These are phyloP conservation scores for Tachina fera DNA, from an alignment of 2,888 invertebrate genomes.

Conservation along the genomic window DNA sequence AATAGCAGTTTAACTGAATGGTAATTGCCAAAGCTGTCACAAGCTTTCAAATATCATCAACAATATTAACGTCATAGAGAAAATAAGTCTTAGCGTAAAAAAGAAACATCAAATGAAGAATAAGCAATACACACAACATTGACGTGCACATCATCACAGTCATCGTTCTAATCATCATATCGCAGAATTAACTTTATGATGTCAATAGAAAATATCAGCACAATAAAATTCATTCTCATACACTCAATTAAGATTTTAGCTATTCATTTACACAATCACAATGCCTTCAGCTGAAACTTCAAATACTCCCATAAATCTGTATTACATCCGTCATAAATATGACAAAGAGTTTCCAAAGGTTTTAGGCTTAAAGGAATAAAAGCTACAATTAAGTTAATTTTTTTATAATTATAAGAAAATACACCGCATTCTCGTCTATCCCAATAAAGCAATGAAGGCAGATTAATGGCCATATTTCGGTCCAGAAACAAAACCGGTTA, in stretches of 20 bases:
- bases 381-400: too few relatives aligned
- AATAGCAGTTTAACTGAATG: slow-evolving; percentile 65
- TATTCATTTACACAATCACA: too few relatives aligned
- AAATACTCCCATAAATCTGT: too few relatives aligned
- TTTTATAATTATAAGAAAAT: too few relatives aligned
- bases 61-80: slow-evolving; percentile 46
- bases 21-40: slow-evolving; percentile 71
- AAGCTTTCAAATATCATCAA: slow-evolving; percentile 69
- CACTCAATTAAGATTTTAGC: not conserved
- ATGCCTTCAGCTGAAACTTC: too few relatives aligned
- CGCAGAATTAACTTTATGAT: not conserved
- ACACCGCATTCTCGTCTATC: too few relatives aligned
- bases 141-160: slow-evolving; percentile 8
- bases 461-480: not conserved
- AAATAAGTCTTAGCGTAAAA: slow-evolving; percentile 28
- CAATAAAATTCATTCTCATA: slow-evolving; percentile 47
- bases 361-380: too few relatives aligned
- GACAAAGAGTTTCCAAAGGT: too few relatives aligned
- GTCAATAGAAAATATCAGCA: slow-evolving; percentile 39
- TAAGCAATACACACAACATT: not conserved
- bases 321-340: too few relatives aligned
- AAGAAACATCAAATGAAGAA: not conserved
- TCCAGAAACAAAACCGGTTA: not conserved
- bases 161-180: slow-evolving; percentile 6
- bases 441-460: too few relatives aligned